These are phyloP conservation scores for Palaemon carinicauda DNA, from an alignment of 1,140 invertebrate species.

Conservation along the genomic window DNA sequence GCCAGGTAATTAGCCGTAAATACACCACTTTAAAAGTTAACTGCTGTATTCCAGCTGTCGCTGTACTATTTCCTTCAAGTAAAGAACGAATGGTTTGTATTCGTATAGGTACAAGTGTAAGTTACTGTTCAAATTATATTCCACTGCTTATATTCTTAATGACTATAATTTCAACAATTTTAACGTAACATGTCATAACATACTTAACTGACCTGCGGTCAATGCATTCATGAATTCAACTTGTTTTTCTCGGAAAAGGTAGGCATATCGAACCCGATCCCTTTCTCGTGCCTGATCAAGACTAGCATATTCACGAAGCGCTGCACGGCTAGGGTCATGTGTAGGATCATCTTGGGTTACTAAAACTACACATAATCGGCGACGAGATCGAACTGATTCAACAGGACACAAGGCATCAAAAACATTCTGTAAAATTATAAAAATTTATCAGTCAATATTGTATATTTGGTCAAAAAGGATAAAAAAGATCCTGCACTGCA, in stretches of 20 bases:
- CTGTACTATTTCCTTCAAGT: no score
- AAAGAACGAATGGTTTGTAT: no score
- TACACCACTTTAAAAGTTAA: no score
- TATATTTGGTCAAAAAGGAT: background rate
- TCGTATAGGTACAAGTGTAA: no score
- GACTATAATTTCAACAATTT: no score
- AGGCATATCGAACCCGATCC: constrained; percentile 77
- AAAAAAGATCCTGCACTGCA: no score
- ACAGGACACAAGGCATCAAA: constrained; percentile 88
- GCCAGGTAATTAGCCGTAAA: no score
- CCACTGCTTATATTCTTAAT: no score
- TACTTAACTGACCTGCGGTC: constrained; percentile 67
- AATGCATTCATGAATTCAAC: constrained; percentile 81
- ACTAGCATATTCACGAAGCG: constrained; percentile 65
- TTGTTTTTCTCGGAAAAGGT: constrained; percentile 86
- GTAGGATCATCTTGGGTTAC: constrained; percentile 74
- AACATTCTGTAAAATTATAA: constrained; percentile 68
- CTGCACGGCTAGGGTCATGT: constrained; percentile 64
- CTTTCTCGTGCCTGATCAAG: constrained; percentile 63
- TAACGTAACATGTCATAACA: background rate
- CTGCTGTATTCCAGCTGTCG: no score
- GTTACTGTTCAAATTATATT: no score
- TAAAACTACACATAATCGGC: constrained; percentile 86
- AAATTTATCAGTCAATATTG: background rate
- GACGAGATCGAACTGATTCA: constrained; percentile 81